phyloP scores from a whole-genome alignment of 1,140 invertebrate species.

The Aphis craccivora region DNA sequence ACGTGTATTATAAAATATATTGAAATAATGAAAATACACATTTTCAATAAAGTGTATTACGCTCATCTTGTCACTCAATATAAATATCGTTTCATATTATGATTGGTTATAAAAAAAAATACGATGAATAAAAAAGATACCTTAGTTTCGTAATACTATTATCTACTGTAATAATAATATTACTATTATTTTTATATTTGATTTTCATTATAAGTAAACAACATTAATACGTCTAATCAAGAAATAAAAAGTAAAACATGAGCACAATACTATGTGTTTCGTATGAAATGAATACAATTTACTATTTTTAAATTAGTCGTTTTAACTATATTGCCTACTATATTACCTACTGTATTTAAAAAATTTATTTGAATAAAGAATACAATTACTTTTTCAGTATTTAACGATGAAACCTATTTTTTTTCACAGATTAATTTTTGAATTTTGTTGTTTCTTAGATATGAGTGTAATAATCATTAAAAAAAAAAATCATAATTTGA shows the following conservation, averaged over 20 bases:
- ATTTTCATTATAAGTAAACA: neutral
- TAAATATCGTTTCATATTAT: neutral
- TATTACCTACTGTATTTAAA: neutral
- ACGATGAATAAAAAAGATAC: neutral
- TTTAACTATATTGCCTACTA: neutral
- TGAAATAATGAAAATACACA: neutral
- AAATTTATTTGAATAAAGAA: neutral
- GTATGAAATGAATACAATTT: neutral
- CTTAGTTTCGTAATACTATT: neutral
- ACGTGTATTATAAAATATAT: neutral
- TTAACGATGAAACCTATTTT: neutral
- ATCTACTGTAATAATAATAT: no score
- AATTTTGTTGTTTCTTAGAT: neutral
- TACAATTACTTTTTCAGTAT: neutral
- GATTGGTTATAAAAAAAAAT: neutral
- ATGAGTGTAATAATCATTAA: neutral
- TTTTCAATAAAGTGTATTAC: neutral
- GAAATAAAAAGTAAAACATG: neutral
- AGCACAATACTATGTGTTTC: neutral
- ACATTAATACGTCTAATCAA: neutral
- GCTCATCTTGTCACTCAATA: constrained; percentile 15
- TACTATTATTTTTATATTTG: neutral
- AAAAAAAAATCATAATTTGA: neutral
- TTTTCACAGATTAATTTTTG: neutral
- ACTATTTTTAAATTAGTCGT: neutral